Percentiles rank a stretch among this genome's conserved stretches.
phyloP scores from a whole-genome alignment of 2,113 vertebrate species.

The Lamprologus tigripictilis region DNA sequence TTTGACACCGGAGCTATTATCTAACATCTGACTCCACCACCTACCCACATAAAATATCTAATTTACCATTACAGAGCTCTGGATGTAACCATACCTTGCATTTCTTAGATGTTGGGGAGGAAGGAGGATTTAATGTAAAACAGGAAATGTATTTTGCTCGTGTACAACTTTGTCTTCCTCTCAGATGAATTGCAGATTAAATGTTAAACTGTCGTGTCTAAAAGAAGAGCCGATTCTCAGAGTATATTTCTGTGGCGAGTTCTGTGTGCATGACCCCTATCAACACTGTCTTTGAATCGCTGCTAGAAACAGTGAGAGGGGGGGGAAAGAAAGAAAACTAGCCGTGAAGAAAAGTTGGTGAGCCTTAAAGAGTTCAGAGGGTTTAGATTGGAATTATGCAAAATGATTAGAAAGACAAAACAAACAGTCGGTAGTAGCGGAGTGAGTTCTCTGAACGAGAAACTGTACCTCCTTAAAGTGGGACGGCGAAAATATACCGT shows the following conservation, averaged over 20 bases:
- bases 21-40: not conserved
- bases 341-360: not conserved
- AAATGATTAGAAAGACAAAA: conserved; percentile 46
- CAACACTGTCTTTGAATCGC: not conserved
- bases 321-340: not conserved
- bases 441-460: conserved; percentile 12
- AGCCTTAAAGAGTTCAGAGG: conserved; percentile 34
- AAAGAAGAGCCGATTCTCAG: not conserved
- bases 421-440: conserved; percentile 1
- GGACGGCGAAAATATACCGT: not conserved
- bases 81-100: not conserved
- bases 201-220: not conserved
- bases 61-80: not conserved
- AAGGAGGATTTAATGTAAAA: not conserved
- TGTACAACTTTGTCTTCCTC: not conserved
- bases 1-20: not conserved
- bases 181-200: not conserved
- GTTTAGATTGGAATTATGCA: conserved; percentile 16
- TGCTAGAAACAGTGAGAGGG: not conserved
- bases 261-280: not conserved
- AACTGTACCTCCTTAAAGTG: conserved; percentile 35
- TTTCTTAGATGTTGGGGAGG: not conserved
- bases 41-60: not conserved
- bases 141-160: not conserved
- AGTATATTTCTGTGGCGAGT: not conserved